Evolutionary conservation across 2,888 invertebrate genomes (phyloP).

Genomic region (Melipona bicolor): DNA sequence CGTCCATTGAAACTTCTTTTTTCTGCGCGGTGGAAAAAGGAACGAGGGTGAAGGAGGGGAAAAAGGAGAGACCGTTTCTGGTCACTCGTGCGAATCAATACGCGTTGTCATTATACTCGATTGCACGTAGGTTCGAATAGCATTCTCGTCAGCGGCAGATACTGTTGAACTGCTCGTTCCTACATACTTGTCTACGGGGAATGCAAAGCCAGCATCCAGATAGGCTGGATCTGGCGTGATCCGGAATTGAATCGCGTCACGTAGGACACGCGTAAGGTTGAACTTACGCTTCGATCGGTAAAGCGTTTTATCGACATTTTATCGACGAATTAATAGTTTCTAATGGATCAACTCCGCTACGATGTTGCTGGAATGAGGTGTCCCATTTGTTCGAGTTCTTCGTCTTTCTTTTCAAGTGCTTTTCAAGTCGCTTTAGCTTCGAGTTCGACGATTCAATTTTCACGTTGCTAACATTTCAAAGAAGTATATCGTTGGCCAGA

Average conservation of each 20-base stretch:
- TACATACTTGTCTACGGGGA: neutral
- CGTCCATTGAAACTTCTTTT: constrained; percentile 39
- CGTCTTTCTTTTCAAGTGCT: neutral
- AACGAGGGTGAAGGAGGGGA: too few relatives aligned
- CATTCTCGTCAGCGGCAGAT: constrained; percentile 43
- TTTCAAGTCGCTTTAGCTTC: neutral
- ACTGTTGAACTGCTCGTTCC: constrained; percentile 31
- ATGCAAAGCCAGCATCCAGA: neutral
- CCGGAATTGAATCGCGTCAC: neutral
- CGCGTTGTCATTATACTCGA: constrained; percentile 45
- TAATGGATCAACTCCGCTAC: neutral
- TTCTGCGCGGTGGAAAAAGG: neutral
- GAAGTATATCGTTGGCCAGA: neutral
- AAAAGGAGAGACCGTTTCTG: constrained; percentile 33
- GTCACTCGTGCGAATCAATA: constrained; percentile 23
- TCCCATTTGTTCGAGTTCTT: neutral
- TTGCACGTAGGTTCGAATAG: constrained; percentile 21
- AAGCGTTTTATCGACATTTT: neutral
- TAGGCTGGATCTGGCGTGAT: neutral
- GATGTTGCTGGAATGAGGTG: neutral
- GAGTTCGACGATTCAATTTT: neutral
- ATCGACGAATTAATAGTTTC: neutral
- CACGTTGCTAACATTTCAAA: neutral
- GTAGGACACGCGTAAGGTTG: neutral
- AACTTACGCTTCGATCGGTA: neutral